A percentile compares a stretch with the other conserved stretches of the same genome.
Evolutionary conservation across 1,140 invertebrate species (phyloP).

Genomic region (Drosophila kurseongensis): DNA sequence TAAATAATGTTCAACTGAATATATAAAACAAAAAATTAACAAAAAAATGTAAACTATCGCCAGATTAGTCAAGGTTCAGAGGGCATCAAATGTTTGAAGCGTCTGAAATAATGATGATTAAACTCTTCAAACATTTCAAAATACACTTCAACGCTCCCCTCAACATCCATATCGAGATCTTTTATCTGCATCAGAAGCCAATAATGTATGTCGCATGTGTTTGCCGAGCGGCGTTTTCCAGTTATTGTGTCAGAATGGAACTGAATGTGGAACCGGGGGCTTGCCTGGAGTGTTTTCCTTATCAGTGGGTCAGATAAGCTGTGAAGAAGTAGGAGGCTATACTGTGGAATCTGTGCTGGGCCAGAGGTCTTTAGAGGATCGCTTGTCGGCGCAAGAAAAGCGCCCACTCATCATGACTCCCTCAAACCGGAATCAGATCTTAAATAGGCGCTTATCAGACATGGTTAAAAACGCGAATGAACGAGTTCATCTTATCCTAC

Average conservation of each 20-base stretch:
- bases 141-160: background rate
- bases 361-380: conserved; percentile 8
- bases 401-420: conserved; percentile 18
- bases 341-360: conserved; percentile 15
- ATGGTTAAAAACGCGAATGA: background rate
- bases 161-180: conserved; percentile 21
- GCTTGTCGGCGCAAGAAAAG: conserved; percentile 26
- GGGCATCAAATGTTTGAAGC: background rate
- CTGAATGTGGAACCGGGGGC: conserved; percentile 10
- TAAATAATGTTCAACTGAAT: no score
- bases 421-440: background rate
- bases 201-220: conserved; percentile 25
- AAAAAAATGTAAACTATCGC: background rate
- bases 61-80: background rate
- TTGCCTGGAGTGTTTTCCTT: conserved; percentile 35
- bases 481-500: background rate
- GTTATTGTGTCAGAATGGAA: conserved; percentile 1
- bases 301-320: conserved; percentile 27
- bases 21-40: background rate
- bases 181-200: conserved; percentile 34
- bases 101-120: background rate
- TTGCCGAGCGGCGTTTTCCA: conserved; percentile 7
- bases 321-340: background rate
- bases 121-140: background rate
- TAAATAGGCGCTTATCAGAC: conserved; percentile 21